phyloP scores from a whole-genome alignment of 2,113 vertebrate genomes.

The Corythornis cristatus region DNA sequence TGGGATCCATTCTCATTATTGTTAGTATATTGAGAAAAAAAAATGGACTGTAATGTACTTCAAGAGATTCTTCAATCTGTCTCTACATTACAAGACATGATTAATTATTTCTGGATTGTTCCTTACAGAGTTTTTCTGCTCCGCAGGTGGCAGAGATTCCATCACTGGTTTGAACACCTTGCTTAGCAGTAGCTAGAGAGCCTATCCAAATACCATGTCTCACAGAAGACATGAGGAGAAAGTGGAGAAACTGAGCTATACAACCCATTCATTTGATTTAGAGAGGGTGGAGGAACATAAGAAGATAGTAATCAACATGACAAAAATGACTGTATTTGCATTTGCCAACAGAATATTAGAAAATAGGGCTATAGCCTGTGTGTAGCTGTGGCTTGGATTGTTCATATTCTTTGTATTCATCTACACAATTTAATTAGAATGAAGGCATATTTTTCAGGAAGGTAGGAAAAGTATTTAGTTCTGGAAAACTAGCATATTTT shows the following conservation, averaged over 20 bases:
- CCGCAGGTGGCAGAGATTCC: neutral
- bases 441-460: neutral
- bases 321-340: neutral
- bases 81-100: neutral
- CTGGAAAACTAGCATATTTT: neutral
- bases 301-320: neutral
- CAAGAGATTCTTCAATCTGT: neutral
- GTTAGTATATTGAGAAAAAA: neutral
- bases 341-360: neutral
- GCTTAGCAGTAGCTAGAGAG: neutral
- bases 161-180: neutral
- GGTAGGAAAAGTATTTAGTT: neutral
- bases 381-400: neutral
- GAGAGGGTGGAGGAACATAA: neutral
- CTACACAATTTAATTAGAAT: neutral
- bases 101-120: constrained; percentile 21
- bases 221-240: neutral
- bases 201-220: neutral
- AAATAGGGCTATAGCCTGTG: neutral
- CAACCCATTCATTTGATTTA: neutral
- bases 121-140: neutral
- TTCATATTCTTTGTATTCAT: neutral
- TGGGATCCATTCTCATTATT: constrained; percentile 8
- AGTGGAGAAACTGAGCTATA: neutral
- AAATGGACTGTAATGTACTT: constrained; percentile 21